A percentile compares a stretch with the other conserved stretches of the same genome.
These are phyloP conservation scores for Sebastolobus alascanus DNA, from an alignment of 2,797 vertebrate genomes.

Conservation along the genomic window DNA sequence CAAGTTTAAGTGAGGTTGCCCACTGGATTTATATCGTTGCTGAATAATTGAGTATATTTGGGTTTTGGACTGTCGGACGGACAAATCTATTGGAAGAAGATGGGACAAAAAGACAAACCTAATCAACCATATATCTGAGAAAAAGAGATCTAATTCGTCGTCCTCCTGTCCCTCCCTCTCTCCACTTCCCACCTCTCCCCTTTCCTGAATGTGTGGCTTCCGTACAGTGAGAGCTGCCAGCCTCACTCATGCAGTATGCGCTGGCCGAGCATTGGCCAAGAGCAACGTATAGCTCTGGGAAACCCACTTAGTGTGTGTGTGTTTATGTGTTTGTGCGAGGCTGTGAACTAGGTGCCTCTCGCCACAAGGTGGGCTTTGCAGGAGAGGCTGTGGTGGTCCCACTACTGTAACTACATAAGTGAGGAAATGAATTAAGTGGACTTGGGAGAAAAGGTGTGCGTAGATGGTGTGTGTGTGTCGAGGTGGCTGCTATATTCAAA, in stretches of 20 bases:
- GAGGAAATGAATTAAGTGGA: slow-evolving; percentile 78
- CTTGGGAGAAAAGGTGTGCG: slow-evolving; percentile 60
- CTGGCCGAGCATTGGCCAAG: slow-evolving; percentile 46
- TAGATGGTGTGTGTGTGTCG: slow-evolving; percentile 30
- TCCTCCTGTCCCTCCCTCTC: not conserved
- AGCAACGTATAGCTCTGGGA: slow-evolving; percentile 60
- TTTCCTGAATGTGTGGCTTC: slow-evolving; percentile 52
- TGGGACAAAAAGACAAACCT: not conserved
- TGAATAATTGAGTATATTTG: not conserved
- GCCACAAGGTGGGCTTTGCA: slow-evolving; percentile 72
- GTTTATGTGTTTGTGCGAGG: slow-evolving; percentile 68
- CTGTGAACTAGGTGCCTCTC: slow-evolving; percentile 60
- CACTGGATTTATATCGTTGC: not conserved
- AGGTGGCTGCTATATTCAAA: slow-evolving; percentile 28
- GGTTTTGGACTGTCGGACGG: not conserved
- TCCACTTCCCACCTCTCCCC: slow-evolving; percentile 16
- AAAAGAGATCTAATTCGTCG: not conserved
- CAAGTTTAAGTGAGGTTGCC: not conserved
- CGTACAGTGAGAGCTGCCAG: slow-evolving; percentile 53
- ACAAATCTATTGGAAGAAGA: not conserved
- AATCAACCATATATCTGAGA: not conserved
- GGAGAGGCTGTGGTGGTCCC: slow-evolving; percentile 66
- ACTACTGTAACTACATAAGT: slow-evolving; percentile 73
- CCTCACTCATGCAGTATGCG: slow-evolving; percentile 40
- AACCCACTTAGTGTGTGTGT: slow-evolving; percentile 56